Conservation (phyloP, 2,888 invertebrate genomes). For the Caradrina kadenii region DNA sequence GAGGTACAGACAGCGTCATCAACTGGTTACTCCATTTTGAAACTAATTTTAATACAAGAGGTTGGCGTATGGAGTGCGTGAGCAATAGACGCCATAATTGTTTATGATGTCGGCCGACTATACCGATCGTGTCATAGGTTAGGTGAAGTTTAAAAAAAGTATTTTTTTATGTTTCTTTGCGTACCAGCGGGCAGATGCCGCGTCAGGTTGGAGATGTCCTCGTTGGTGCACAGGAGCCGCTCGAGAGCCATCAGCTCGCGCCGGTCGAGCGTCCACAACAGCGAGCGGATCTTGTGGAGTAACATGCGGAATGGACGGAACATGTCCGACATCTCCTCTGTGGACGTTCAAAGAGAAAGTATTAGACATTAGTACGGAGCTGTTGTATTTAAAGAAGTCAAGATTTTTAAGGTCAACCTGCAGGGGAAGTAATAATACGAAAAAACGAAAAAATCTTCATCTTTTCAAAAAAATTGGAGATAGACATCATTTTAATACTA, state of each 20-base stretch:
- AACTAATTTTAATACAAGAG: too few relatives aligned
- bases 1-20: too few relatives aligned
- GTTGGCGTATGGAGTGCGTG: too few relatives aligned
- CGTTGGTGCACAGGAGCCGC: constrained; percentile 97
- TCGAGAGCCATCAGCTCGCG: constrained; percentile 96
- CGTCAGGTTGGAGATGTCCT: constrained; percentile 91
- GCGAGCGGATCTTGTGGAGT: constrained; percentile 97
- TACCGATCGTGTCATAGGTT: too few relatives aligned
- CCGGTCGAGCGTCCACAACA: constrained; percentile 96
- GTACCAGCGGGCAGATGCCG: constrained; percentile 81
- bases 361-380: background rate
- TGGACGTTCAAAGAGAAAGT: background rate
- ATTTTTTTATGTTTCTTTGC: constrained; percentile 22
- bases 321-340: constrained; percentile 98
- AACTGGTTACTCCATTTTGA: too few relatives aligned
- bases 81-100: too few relatives aligned
- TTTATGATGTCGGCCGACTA: too few relatives aligned
- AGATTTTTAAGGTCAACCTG: background rate
- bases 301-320: constrained; percentile 98
- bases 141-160: too few relatives aligned
- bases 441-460: too few relatives aligned
- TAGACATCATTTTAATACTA: too few relatives aligned
- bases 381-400: background rate
- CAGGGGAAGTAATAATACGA: too few relatives aligned
- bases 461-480: too few relatives aligned